A percentile compares a stretch with the other conserved stretches of the same genome.
These are phyloP conservation scores for Siniperca obscura DNA, from an alignment of 2,797 vertebrate species.

Conservation along the genomic window DNA sequence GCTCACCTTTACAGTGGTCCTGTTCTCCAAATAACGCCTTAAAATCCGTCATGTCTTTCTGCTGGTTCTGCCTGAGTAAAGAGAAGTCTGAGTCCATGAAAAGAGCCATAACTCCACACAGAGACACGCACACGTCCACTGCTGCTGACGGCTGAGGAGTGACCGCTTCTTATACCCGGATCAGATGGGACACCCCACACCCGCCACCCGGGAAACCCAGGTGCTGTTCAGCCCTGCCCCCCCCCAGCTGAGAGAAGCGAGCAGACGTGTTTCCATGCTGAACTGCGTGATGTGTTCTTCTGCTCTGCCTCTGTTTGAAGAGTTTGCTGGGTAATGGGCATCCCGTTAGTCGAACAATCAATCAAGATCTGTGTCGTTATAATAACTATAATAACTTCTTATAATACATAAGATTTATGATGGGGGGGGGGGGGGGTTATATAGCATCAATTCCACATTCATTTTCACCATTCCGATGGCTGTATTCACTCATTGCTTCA, in stretches of 20 bases:
- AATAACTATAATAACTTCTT: too few relatives aligned
- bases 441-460: too few relatives aligned
- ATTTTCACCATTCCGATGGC: too few relatives aligned
- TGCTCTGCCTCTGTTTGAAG: background rate
- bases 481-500: too few relatives aligned
- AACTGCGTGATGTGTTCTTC: background rate
- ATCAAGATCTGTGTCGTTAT: too few relatives aligned
- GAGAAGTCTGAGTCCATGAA: constrained; percentile 69
- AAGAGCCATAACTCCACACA: constrained; percentile 62
- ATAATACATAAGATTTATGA: too few relatives aligned
- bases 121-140: background rate
- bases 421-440: too few relatives aligned
- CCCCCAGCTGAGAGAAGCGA: background rate
- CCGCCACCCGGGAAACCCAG: constrained; percentile 34
- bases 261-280: constrained; percentile 21
- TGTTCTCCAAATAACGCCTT: constrained; percentile 66
- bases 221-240: constrained; percentile 42
- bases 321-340: background rate
- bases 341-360: background rate
- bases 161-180: constrained; percentile 60
- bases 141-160: constrained; percentile 41
- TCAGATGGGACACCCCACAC: constrained; percentile 26
- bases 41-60: constrained; percentile 61
- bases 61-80: constrained; percentile 57
- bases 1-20: constrained; percentile 66